phyloP scores from a whole-genome alignment of 2,888 invertebrate species.

The Tinea semifulvella region DNA sequence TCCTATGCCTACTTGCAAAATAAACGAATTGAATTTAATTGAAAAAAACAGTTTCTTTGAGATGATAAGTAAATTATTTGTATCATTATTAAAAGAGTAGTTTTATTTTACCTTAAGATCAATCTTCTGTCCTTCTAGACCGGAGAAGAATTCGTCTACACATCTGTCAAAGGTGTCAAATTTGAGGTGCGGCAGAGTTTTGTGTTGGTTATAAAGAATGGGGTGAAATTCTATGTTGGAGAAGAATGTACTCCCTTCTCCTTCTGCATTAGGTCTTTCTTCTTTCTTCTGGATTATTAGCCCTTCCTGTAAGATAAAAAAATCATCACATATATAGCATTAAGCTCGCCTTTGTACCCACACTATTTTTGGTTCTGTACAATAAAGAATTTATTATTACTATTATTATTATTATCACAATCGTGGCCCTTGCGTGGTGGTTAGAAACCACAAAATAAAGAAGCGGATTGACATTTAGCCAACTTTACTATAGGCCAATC shows the following conservation, averaged over 20 bases:
- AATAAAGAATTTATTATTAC: too few relatives aligned
- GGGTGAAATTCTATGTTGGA: slow-evolving; percentile 97
- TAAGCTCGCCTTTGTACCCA: too few relatives aligned
- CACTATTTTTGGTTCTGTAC: too few relatives aligned
- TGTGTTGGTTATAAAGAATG: slow-evolving; percentile 78
- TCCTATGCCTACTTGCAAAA: too few relatives aligned
- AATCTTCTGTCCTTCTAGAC: slow-evolving; percentile 92
- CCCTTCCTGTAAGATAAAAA: slow-evolving; percentile 71
- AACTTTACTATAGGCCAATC: too few relatives aligned
- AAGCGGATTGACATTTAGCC: too few relatives aligned
- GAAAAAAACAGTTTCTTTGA: background rate
- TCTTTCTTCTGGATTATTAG: slow-evolving; percentile 89
- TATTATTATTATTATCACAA: too few relatives aligned
- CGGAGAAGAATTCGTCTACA: slow-evolving; percentile 96
- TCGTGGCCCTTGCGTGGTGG: too few relatives aligned
- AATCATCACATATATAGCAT: too few relatives aligned
- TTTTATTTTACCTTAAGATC: slow-evolving; percentile 74
- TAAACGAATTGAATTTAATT: too few relatives aligned
- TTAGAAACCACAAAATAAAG: too few relatives aligned
- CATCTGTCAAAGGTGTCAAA: slow-evolving; percentile 85
- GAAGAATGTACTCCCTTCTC: slow-evolving; percentile 63
- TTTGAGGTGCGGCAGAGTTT: slow-evolving; percentile 65
- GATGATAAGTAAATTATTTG: background rate
- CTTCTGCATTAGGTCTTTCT: slow-evolving; percentile 66
- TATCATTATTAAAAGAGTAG: background rate